Evolutionary conservation across 2,113 vertebrate genomes (phyloP).

Genomic region (Oophaga pumilio): DNA sequence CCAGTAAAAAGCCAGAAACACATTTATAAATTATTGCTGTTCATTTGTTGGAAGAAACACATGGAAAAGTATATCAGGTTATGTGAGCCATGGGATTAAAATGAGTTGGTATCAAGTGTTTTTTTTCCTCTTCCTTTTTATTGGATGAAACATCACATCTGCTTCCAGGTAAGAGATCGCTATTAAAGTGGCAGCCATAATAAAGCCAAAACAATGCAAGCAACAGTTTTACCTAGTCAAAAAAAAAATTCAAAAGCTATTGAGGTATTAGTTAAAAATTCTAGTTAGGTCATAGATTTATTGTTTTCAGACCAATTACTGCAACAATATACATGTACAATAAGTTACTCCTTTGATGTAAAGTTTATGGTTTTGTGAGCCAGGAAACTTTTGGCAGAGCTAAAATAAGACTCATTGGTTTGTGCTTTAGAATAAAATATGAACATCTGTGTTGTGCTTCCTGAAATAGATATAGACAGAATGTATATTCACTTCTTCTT

Average conservation of each 20-base stretch:
- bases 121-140: constrained; percentile 46
- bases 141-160: constrained; percentile 55
- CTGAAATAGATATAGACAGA: constrained; percentile 39
- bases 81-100: constrained; percentile 57
- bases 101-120: constrained; percentile 40
- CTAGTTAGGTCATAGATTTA: constrained; percentile 51
- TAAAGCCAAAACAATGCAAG: constrained; percentile 53
- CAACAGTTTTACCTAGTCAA: constrained; percentile 18
- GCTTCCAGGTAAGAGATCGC: constrained; percentile 55
- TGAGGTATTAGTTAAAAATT: constrained; percentile 44
- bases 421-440: constrained; percentile 45
- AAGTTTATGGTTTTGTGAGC: constrained; percentile 35
- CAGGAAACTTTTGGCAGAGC: constrained; percentile 44
- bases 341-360: constrained; percentile 50
- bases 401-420: constrained; percentile 3
- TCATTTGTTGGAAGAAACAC: constrained; percentile 58
- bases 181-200: constrained; percentile 56
- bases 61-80: constrained; percentile 58
- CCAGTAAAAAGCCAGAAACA: constrained; percentile 57
- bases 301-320: constrained; percentile 52
- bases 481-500: constrained; percentile 4
- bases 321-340: constrained; percentile 42
- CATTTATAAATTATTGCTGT: constrained; percentile 57
- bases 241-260: constrained; percentile 46
- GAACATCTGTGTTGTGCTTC: constrained; percentile 36